Evolutionary conservation across 2,888 invertebrate species (phyloP), one percentile per base, ranked within the genome.

Genomic region (Clunio marinus): DNA sequence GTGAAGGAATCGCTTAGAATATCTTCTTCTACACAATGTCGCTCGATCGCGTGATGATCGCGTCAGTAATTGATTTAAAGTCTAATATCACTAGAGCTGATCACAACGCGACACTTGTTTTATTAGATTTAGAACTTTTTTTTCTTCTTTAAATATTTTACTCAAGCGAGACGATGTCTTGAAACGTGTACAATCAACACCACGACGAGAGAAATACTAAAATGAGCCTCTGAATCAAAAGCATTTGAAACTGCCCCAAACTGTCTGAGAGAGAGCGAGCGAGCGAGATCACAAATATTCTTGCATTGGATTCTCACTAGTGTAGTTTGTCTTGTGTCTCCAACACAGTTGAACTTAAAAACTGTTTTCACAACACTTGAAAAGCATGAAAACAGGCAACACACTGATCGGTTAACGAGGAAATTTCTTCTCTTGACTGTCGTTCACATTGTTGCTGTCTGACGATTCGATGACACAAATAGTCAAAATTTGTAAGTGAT

Each of bases 161-260:
- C 22, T 22, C 62, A 22, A n/a, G 37, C 20, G 24, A 35, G 59
- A 32, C 32, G 32, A 32, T 41, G 62, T 62, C 62, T 62, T 63
- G 15, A 45, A 63, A 15, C 37, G 22, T 63, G 63, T 63, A 25
- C 45, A 37, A 63, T 24, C 63, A 63, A 63, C 24, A 63, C 63
- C 63, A 63, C 63, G 63, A 63, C 63, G 46, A 45, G 25, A 45
- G 63, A 46, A 63, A 63, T 63, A 63, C 63, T 63, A 37, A 63
- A 46, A 41, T 63, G 63, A 25, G 45, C 45, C 28, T 45, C 28
- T 63, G 27, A 57, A 57, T 51, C 17, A 51, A 51, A 4, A 20
- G 51, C 51, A 15, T 32, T n/a, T n/a, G n/a, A n/a, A n/a, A n/a
- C n/a, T n/a, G 51, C n/a, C 51, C 51, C 51, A 51, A 17, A 22